These are phyloP conservation scores for Neodiprion lecontei DNA, from an alignment of 1,140 invertebrate genomes.

Conservation along the genomic window DNA sequence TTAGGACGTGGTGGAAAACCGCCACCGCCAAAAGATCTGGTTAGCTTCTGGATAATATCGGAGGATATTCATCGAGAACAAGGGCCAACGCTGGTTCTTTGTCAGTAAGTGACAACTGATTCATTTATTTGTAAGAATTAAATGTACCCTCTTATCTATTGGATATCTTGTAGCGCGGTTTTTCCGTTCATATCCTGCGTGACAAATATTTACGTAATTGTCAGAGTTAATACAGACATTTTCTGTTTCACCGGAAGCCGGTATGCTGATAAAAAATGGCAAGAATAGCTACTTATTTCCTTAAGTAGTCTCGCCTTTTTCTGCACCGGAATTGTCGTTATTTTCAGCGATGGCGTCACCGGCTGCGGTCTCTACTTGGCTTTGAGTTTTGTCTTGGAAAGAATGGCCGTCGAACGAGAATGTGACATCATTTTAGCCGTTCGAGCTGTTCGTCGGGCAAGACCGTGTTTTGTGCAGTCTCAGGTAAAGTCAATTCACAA, in stretches of 20 bases:
- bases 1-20: slow-evolving; percentile 29
- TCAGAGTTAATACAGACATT: too few relatives aligned
- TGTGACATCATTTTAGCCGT: slow-evolving; percentile 23
- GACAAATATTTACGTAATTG: slow-evolving; percentile 10
- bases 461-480: slow-evolving; percentile 20
- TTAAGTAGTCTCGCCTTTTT: background rate
- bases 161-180: too few relatives aligned
- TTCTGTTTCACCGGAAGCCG: too few relatives aligned
- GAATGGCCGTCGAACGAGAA: slow-evolving; percentile 23
- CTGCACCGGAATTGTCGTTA: background rate
- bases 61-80: slow-evolving; percentile 34
- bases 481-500: slow-evolving; percentile 20
- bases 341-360: slow-evolving; percentile 25
- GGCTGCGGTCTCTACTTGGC: slow-evolving; percentile 25
- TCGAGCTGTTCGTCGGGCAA: slow-evolving; percentile 12
- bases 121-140: slow-evolving; percentile 21
- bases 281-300: slow-evolving; percentile 1
- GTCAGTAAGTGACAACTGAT: slow-evolving; percentile 36
- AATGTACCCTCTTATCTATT: background rate
- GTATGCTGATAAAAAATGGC: background rate
- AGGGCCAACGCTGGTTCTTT: slow-evolving; percentile 34
- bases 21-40: slow-evolving; percentile 30
- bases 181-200: slow-evolving; percentile 11
- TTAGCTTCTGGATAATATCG: slow-evolving; percentile 37
- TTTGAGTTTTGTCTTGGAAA: slow-evolving; percentile 13